These are phyloP conservation scores for Caradrina kadenii DNA, from an alignment of 2,888 invertebrate genomes.

Conservation along the genomic window DNA sequence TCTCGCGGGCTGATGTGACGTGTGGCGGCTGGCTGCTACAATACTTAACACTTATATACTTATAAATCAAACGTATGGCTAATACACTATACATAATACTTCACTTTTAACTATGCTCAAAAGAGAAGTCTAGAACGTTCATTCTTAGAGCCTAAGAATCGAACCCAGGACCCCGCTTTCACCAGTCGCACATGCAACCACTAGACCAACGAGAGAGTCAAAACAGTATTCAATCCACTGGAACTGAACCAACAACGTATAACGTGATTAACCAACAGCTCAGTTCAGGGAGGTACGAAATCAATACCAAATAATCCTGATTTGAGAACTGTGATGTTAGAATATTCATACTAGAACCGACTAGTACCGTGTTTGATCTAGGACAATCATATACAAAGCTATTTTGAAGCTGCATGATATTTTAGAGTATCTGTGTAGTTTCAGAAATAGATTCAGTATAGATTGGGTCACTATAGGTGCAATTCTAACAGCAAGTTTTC, in stretches of 20 bases:
- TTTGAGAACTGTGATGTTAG: conserved; percentile 25
- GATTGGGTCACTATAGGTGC: no score
- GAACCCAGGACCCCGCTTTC: neutral
- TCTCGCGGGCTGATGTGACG: no score
- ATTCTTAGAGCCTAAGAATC: no score
- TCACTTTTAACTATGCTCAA: no score
- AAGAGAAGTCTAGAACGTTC: no score
- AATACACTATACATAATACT: no score
- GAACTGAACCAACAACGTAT: conserved; percentile 31
- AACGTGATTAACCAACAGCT: conserved; percentile 36
- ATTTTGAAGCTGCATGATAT: conserved; percentile 29
- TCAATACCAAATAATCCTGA: conserved; percentile 49
- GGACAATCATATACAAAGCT: conserved; percentile 28
- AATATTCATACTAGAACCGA: conserved; percentile 49
- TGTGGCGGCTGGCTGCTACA: no score
- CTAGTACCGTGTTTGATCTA: conserved; percentile 28
- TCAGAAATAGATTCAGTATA: neutral
- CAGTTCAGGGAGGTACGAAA: conserved; percentile 32
- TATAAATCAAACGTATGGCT: no score
- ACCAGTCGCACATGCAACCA: no score
- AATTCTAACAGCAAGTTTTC: no score
- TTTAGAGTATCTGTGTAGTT: conserved; percentile 2
- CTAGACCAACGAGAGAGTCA: no score
- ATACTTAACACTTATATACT: no score
- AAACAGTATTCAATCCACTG: conserved; percentile 17